phyloP scores from a whole-genome alignment of 92 coral and sea anemone genomes.

The Porites divaricata region DNA sequence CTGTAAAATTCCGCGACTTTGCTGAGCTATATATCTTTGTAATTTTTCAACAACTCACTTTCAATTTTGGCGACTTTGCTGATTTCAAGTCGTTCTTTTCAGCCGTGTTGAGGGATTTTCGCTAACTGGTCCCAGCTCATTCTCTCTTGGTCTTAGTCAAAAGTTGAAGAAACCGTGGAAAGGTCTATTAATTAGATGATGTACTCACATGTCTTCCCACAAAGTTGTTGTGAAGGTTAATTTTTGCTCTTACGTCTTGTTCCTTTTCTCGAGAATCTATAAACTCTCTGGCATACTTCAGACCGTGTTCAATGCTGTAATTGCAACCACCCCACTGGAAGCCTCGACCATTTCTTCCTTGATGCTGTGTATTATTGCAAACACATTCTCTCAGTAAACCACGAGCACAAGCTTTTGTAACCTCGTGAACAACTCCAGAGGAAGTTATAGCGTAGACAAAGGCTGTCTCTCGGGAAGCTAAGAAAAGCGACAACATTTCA shows the following conservation, averaged over 20 bases:
- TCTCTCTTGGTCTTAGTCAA: too few relatives aligned
- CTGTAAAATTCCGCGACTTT: too few relatives aligned
- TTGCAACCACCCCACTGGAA: constrained; percentile 99
- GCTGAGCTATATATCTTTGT: too few relatives aligned
- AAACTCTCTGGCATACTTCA: constrained; percentile 86
- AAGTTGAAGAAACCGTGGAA: too few relatives aligned
- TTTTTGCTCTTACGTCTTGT: constrained; percentile 86
- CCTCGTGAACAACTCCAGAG: constrained; percentile 97
- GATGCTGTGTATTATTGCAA: constrained; percentile 66
- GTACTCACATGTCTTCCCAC: constrained; percentile 92
- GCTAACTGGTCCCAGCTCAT: too few relatives aligned
- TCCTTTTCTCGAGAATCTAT: constrained; percentile 95
- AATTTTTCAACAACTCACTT: too few relatives aligned
- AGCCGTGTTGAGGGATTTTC: too few relatives aligned
- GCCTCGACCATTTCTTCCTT: constrained; percentile 81
- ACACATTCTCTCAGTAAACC: constrained; percentile 92
- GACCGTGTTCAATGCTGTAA: constrained; percentile 85
- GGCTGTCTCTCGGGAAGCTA: constrained; percentile 75
- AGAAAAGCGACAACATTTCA: neutral
- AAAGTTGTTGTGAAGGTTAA: constrained; percentile 97
- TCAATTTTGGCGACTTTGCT: too few relatives aligned
- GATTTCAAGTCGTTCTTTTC: too few relatives aligned
- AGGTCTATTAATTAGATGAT: too few relatives aligned
- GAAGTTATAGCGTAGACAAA: constrained; percentile 96
- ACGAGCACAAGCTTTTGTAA: constrained; percentile 89